Evolutionary conservation across 1,140 invertebrate genomes (phyloP).

Genomic region (Papilio machaon): DNA sequence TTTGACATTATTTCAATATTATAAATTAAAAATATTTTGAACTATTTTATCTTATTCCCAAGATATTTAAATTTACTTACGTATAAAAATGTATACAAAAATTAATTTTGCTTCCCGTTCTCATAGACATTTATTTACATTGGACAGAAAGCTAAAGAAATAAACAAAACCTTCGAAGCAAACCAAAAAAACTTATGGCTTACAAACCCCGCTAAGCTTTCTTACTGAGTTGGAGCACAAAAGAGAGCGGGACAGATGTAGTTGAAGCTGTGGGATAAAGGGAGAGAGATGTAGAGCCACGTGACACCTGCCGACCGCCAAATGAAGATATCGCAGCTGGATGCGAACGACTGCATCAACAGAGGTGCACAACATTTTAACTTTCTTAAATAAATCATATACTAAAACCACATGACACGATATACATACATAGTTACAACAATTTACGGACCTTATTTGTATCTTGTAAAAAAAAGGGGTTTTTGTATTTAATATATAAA

Average conservation of each 20-base stretch:
- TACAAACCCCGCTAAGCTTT: constrained; percentile 67
- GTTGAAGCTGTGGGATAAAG: constrained; percentile 41
- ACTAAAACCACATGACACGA: no score
- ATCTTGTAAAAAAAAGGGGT: no score
- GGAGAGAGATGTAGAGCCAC: constrained; percentile 58
- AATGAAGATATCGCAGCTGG: constrained; percentile 81
- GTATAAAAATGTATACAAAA: neutral
- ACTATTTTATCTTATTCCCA: no score
- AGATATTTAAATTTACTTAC: no score
- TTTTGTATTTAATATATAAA: no score
- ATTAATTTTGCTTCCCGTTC: constrained; percentile 21
- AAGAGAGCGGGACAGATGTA: constrained; percentile 60
- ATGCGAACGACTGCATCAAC: constrained; percentile 63
- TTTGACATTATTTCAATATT: no score
- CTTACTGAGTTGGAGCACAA: constrained; percentile 65
- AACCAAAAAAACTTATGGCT: constrained; percentile 58
- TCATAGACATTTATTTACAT: constrained; percentile 62
- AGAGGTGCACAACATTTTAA: constrained; percentile 60
- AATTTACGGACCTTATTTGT: no score
- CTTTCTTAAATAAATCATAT: neutral
- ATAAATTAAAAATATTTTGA: no score
- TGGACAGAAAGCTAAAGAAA: constrained; percentile 65
- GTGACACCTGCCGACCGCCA: constrained; percentile 79
- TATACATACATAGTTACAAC: no score
- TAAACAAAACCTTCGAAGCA: constrained; percentile 71